These are phyloP conservation scores for Phalera bucephala DNA, from an alignment of 2,888 invertebrate genomes.

Conservation along the genomic window DNA sequence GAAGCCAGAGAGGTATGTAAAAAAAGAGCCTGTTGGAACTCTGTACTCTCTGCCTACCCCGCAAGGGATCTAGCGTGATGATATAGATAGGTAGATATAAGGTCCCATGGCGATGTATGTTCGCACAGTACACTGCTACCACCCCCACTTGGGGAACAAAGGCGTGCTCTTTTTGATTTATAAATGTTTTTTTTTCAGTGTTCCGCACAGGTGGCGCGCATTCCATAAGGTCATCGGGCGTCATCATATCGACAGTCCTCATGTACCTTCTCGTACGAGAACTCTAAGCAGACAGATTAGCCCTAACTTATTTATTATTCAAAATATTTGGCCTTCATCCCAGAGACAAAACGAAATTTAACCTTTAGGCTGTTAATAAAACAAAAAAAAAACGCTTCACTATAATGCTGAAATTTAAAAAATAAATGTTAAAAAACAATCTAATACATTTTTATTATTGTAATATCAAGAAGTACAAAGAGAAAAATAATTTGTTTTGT, in stretches of 20 bases:
- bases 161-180: no score
- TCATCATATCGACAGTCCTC: conserved; percentile 47
- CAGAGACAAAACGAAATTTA: conserved; percentile 30
- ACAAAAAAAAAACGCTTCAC: conserved; percentile 16
- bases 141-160: no score
- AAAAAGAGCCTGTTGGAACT: no score
- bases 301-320: conserved; percentile 67
- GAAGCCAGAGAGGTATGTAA: no score
- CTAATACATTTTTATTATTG: not conserved
- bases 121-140: no score
- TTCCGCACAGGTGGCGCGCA: conserved; percentile 41
- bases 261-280: conserved; percentile 73
- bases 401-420: no score
- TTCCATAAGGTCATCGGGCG: conserved; percentile 43
- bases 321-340: conserved; percentile 41
- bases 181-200: conserved; percentile 54
- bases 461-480: conserved; percentile 1
- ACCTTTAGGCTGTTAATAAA: conserved; percentile 6
- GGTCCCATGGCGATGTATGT: no score
- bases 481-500: conserved; percentile 28
- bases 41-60: no score
- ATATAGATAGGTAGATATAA: no score
- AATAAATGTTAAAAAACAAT: no score
- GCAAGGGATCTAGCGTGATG: no score
- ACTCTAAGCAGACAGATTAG: conserved; percentile 54